These are phyloP conservation scores for Campopleginae sp. DNA, from an alignment of 2,888 invertebrate genomes.

Conservation along the genomic window DNA sequence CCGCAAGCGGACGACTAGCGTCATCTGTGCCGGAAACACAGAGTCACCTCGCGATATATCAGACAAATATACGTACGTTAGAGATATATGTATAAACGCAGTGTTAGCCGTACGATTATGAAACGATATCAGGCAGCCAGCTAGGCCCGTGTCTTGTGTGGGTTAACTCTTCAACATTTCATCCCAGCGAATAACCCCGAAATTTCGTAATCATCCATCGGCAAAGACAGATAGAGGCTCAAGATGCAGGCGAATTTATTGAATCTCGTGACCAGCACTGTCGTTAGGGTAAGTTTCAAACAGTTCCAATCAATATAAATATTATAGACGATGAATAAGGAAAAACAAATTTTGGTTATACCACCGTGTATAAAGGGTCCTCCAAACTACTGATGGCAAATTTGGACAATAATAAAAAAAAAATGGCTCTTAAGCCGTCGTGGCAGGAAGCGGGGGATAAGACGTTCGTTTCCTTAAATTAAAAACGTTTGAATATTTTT, in stretches of 20 bases:
- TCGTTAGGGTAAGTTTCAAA: constrained; percentile 83
- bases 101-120: constrained; percentile 54
- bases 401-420: not conserved
- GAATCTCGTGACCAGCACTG: constrained; percentile 83
- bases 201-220: constrained; percentile 48
- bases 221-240: constrained; percentile 40
- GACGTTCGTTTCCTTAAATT: constrained; percentile 30
- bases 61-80: not conserved
- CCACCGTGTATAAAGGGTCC: not conserved
- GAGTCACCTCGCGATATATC: not conserved
- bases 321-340: not conserved
- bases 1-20: not conserved
- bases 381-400: not conserved
- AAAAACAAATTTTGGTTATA: constrained; percentile 1
- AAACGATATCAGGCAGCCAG: constrained; percentile 62
- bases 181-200: constrained; percentile 55
- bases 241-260: constrained; percentile 85
- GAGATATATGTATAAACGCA: not conserved
- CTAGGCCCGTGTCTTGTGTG: constrained; percentile 24
- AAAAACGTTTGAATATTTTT: not conserved
- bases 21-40: constrained; percentile 2
- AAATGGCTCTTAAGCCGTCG: not conserved
- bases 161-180: constrained; percentile 44
- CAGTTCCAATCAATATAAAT: not conserved
- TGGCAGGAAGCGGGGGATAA: not conserved